These are phyloP conservation scores for Hycleus cichorii DNA, from an alignment of 1,140 invertebrate species.

Conservation along the genomic window DNA sequence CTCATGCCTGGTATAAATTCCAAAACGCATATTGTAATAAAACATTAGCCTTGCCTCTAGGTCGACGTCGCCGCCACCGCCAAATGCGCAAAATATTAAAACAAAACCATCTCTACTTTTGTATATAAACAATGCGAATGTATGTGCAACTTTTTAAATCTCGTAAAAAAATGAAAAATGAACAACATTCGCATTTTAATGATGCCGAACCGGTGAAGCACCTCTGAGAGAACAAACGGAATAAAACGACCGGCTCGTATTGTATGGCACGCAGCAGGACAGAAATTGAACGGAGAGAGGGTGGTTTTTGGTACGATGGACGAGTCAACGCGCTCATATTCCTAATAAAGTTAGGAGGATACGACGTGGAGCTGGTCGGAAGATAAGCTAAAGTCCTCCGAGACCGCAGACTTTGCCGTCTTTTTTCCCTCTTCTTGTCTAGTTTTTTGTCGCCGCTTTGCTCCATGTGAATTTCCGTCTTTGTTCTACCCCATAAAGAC, in stretches of 20 bases:
- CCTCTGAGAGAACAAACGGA: constrained; percentile 10
- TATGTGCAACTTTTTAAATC: constrained; percentile 25
- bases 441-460: neutral
- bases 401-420: constrained; percentile 12
- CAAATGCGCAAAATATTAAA: constrained; percentile 11
- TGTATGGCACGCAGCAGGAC: no score
- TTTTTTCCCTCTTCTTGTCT: neutral
- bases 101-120: constrained; percentile 22
- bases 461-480: neutral
- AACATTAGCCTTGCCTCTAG: constrained; percentile 9
- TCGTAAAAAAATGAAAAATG: constrained; percentile 28
- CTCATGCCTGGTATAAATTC: constrained; percentile 7
- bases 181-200: constrained; percentile 30
- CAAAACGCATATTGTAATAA: constrained; percentile 17
- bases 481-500: constrained; percentile 7
- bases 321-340: constrained; percentile 1
- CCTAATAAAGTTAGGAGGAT: constrained; percentile 25
- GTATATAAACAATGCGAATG: neutral
- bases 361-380: constrained; percentile 14
- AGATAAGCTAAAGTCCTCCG: constrained; percentile 22
- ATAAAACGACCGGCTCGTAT: no score
- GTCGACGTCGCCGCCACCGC: constrained; percentile 1
- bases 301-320: no score
- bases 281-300: no score
- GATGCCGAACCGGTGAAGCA: constrained; percentile 22